Evolutionary conservation across 2,113 vertebrate genomes (phyloP).

Genomic region (Narcine bancroftii): DNA sequence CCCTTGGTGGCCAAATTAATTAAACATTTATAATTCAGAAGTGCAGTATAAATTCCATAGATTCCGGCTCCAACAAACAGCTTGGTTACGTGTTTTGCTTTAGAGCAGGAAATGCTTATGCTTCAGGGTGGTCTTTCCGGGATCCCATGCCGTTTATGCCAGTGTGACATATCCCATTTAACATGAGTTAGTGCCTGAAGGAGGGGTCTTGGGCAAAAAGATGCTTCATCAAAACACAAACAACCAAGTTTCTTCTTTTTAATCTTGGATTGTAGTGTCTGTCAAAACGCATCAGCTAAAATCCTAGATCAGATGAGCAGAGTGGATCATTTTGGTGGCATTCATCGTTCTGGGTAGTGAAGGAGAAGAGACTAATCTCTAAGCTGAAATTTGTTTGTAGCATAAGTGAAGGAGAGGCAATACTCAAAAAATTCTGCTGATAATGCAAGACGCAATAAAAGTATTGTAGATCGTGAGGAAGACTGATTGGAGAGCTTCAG

Average conservation of each 20-base stretch:
- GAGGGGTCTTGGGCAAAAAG: not conserved
- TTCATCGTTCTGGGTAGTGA: not conserved
- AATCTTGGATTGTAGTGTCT: not conserved
- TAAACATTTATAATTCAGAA: not conserved
- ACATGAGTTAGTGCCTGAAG: not conserved
- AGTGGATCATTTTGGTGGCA: not conserved
- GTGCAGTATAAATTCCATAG: not conserved
- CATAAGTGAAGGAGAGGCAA: not conserved
- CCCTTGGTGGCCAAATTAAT: not conserved
- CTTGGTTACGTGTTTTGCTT: not conserved
- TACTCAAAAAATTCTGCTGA: not conserved
- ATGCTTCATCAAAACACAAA: not conserved
- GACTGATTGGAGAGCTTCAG: slow-evolving; percentile 13
- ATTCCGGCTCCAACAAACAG: not conserved
- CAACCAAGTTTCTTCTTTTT: not conserved
- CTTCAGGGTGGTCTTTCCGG: not conserved
- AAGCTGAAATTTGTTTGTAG: not conserved
- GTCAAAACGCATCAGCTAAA: not conserved
- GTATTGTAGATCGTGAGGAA: not conserved
- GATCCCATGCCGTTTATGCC: not conserved
- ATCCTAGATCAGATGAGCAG: not conserved
- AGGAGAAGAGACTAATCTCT: not conserved
- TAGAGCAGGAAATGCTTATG: not conserved
- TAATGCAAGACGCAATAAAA: not conserved
- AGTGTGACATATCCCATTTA: not conserved